These are phyloP conservation scores for Vireo altiloquus DNA, from an alignment of 2,113 vertebrate species.

Conservation along the genomic window DNA sequence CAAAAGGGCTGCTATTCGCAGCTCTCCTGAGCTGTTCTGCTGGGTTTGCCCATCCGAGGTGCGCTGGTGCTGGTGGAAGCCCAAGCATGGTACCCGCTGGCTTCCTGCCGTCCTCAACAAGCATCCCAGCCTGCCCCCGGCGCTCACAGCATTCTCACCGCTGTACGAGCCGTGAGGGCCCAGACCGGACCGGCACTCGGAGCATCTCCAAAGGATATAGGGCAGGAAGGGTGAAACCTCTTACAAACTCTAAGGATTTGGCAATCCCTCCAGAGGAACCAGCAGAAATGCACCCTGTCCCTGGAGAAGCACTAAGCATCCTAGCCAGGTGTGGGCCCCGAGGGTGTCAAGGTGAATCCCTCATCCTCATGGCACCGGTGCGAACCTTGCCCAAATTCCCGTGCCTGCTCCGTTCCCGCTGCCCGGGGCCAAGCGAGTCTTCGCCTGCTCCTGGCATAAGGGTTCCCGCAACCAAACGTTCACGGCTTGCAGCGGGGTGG, in stretches of 20 bases:
- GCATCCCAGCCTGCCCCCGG: not conserved
- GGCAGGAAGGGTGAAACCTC: not conserved
- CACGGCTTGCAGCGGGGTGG: fast-evolving
- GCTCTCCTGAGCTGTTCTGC: not conserved
- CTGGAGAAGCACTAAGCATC: not conserved
- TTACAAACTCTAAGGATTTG: not conserved
- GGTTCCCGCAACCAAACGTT: not conserved
- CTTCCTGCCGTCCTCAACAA: too few species aligned
- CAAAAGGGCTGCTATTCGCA: not conserved
- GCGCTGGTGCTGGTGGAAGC: not conserved
- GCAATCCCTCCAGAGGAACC: not conserved
- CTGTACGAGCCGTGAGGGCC: fast-evolving
- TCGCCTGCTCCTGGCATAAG: fast-evolving
- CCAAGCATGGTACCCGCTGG: not conserved
- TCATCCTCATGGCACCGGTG: fast-evolving
- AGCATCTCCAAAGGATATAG: too few species aligned
- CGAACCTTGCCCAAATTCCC: not conserved
- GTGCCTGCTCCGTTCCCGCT: fast-evolving
- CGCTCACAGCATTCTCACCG: fast-evolving
- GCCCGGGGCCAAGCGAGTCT: not conserved
- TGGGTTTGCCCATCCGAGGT: not conserved
- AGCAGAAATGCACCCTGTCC: not conserved
- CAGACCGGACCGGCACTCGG: fast-evolving
- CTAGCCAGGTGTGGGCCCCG: fast-evolving
- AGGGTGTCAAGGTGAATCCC: not conserved